Evolutionary conservation across 2,797 vertebrate genomes (phyloP).

Genomic region (Gallinago solitaria): DNA sequence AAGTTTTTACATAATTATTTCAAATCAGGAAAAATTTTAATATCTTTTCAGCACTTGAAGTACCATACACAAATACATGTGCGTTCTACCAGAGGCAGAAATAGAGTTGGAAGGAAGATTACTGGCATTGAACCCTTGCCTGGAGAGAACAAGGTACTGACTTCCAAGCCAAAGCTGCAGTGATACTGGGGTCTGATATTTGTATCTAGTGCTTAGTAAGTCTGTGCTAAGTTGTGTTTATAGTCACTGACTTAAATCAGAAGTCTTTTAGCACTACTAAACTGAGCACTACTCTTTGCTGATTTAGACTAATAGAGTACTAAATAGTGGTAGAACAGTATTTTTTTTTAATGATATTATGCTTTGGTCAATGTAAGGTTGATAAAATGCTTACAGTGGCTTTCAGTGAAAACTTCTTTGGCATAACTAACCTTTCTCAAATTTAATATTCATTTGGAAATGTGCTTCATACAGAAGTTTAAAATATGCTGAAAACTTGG

Average conservation of each 20-base stretch:
- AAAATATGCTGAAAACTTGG: not conserved
- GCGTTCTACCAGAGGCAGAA: constrained; percentile 95
- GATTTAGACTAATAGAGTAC: not conserved
- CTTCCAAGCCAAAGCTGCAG: too few relatives aligned
- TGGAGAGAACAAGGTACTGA: constrained; percentile 94
- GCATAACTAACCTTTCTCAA: not conserved
- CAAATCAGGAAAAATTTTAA: not conserved
- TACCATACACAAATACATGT: constrained; percentile 99
- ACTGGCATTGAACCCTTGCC: constrained; percentile 98
- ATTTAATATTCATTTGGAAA: not conserved
- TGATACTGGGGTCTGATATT: not conserved
- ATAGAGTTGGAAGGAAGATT: constrained; percentile 98
- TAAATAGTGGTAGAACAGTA: not conserved
- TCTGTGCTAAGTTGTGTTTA: not conserved
- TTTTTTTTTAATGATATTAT: not conserved
- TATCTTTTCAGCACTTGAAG: constrained; percentile 88
- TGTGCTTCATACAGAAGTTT: not conserved
- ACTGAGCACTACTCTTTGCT: not conserved
- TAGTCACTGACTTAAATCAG: not conserved
- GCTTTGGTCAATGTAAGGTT: not conserved
- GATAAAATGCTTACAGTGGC: not conserved
- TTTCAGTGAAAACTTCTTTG: not conserved
- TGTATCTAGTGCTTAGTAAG: not conserved
- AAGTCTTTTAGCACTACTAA: not conserved
- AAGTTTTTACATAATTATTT: not conserved